A percentile compares a stretch with the other conserved stretches of the same genome.
Conservation (phyloP, 2,113 vertebrate species). For the Daboia siamensis region DNA sequence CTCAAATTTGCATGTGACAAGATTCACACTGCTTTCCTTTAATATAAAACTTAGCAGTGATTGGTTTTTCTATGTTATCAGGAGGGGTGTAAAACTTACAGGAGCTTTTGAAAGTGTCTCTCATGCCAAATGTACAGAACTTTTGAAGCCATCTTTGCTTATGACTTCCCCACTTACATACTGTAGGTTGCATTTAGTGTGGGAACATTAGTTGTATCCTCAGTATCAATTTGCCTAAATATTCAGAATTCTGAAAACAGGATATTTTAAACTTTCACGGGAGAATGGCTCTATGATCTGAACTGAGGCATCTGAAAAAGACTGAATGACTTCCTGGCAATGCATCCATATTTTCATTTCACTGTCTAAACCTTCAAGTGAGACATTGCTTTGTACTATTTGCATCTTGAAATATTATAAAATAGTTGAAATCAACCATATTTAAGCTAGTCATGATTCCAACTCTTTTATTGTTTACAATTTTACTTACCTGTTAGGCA, state of each 20-base stretch:
- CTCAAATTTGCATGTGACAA: neutral
- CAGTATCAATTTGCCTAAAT: neutral
- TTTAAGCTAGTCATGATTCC: neutral
- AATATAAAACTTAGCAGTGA: neutral
- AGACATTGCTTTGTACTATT: neutral
- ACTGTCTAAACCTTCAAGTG: neutral
- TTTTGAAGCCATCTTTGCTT: neutral
- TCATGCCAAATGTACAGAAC: neutral
- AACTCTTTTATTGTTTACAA: neutral
- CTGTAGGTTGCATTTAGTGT: neutral
- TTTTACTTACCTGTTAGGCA: neutral
- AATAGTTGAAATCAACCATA: neutral
- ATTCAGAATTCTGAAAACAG: neutral
- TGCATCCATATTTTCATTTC: neutral
- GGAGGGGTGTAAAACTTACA: too few species aligned
- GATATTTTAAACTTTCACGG: neutral
- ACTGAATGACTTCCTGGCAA: neutral
- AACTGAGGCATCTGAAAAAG: neutral
- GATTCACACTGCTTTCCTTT: neutral
- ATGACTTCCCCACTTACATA: neutral
- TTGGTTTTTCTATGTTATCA: neutral
- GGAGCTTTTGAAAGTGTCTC: neutral
- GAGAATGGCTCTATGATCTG: neutral
- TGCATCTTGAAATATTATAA: neutral
- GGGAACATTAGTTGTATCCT: neutral